phyloP scores from a whole-genome alignment of 2,797 vertebrate genomes.

The Pempheris klunzingeri region DNA sequence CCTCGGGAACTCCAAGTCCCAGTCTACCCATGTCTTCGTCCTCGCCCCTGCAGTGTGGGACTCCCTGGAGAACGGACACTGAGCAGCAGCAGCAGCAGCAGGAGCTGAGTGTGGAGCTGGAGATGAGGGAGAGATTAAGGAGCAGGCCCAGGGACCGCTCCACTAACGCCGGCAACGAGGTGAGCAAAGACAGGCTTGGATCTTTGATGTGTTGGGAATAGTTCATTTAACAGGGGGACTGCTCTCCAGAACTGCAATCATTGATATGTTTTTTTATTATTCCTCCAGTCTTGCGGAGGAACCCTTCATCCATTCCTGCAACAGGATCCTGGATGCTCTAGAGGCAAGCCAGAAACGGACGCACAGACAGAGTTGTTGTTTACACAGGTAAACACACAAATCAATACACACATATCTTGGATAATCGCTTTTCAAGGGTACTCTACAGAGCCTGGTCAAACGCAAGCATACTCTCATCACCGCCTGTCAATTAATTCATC shows the following conservation, averaged over 20 bases:
- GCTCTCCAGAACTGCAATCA: constrained; percentile 15
- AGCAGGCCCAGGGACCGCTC: constrained; percentile 80
- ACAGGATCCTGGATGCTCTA: constrained; percentile 83
- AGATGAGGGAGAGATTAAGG: constrained; percentile 88
- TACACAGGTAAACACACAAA: constrained; percentile 72
- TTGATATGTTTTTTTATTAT: constrained; percentile 10
- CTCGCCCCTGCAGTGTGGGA: constrained; percentile 74
- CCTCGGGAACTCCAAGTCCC: constrained; percentile 82
- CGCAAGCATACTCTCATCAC: constrained; percentile 12
- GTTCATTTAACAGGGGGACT: not conserved
- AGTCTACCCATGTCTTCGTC: constrained; percentile 82
- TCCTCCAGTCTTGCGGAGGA: constrained; percentile 73
- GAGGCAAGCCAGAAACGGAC: constrained; percentile 58
- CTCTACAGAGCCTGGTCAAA: constrained; percentile 18
- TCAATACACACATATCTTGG: not conserved
- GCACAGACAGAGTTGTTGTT: constrained; percentile 75
- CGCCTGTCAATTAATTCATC: constrained; percentile 43
- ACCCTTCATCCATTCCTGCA: constrained; percentile 88
- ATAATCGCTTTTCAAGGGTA: constrained; percentile 18
- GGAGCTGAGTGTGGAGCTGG: constrained; percentile 85
- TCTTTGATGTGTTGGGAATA: constrained; percentile 12
- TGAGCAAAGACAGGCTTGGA: constrained; percentile 37
- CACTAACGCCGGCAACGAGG: constrained; percentile 62
- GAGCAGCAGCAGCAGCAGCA: constrained; percentile 77
- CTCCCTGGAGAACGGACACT: constrained; percentile 80